Conservation (phyloP, 2,888 invertebrate genomes). For the Craniophora ligustri region DNA sequence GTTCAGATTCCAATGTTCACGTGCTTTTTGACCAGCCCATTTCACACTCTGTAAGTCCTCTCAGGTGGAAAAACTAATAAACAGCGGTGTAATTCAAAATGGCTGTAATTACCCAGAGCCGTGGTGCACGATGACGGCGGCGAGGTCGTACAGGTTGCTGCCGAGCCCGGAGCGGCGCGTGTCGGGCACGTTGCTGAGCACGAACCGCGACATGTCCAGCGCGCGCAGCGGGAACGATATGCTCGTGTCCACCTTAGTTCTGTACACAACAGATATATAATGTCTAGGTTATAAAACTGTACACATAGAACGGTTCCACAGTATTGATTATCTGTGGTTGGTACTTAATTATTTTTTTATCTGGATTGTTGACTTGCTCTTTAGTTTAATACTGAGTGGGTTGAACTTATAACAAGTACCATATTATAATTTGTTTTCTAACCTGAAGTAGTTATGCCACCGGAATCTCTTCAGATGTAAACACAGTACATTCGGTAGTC, state of each 20-base stretch:
- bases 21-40: too few relatives aligned
- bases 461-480: constrained; percentile 95
- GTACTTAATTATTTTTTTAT: too few relatives aligned
- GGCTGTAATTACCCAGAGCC: constrained; percentile 90
- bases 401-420: too few relatives aligned
- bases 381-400: too few relatives aligned
- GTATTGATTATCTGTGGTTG: too few relatives aligned
- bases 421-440: constrained; percentile 17
- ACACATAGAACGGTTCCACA: too few relatives aligned
- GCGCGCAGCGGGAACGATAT: constrained; percentile 93
- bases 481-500: constrained; percentile 94
- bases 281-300: too few relatives aligned
- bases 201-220: constrained; percentile 93
- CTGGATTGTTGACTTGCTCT: too few relatives aligned
- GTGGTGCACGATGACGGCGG: constrained; percentile 94
- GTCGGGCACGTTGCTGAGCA: constrained; percentile 90
- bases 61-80: too few relatives aligned
- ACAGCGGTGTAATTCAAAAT: too few relatives aligned
- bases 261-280: constrained; percentile 59
- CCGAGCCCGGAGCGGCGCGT: constrained; percentile 89
- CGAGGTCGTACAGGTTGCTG: constrained; percentile 92
- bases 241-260: constrained; percentile 93
- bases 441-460: constrained; percentile 94
- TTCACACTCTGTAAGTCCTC: too few relatives aligned
- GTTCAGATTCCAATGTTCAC: too few relatives aligned